Evolutionary conservation across 1,140 invertebrate species (phyloP).

Genomic region (Panulirus ornatus): DNA sequence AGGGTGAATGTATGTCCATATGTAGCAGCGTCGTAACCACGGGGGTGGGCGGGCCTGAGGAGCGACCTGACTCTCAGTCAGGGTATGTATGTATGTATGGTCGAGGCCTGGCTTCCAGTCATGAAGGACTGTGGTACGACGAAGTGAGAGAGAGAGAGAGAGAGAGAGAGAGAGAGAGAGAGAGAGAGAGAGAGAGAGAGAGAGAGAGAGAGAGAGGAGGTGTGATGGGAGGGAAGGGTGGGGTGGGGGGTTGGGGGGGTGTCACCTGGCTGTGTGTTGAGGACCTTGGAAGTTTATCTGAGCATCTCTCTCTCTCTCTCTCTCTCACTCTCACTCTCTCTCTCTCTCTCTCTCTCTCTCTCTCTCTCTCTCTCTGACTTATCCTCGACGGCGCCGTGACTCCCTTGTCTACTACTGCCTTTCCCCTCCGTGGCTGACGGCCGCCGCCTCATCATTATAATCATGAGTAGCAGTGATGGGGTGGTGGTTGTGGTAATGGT

Average conservation of each 20-base stretch:
- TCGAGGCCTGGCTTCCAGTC: too few relatives aligned
- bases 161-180: too few relatives aligned
- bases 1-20: too few relatives aligned
- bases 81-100: too few relatives aligned
- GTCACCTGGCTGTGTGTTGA: too few relatives aligned
- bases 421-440: neutral
- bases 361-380: neutral
- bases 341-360: neutral
- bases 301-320: slow-evolving; percentile 1
- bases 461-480: neutral
- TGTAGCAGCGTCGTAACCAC: too few relatives aligned
- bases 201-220: neutral
- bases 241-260: neutral
- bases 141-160: too few relatives aligned
- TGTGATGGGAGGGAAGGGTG: neutral
- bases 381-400: neutral
- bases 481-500: too few relatives aligned
- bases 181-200: neutral
- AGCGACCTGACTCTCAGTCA: too few relatives aligned
- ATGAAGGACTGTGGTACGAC: too few relatives aligned
- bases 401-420: neutral
- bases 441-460: neutral
- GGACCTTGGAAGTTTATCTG: too few relatives aligned
- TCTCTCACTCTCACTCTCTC: neutral
- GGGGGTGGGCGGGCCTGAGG: too few relatives aligned